These are phyloP conservation scores for Pantala flavescens DNA, from an alignment of 1,140 invertebrate species.

Conservation along the genomic window DNA sequence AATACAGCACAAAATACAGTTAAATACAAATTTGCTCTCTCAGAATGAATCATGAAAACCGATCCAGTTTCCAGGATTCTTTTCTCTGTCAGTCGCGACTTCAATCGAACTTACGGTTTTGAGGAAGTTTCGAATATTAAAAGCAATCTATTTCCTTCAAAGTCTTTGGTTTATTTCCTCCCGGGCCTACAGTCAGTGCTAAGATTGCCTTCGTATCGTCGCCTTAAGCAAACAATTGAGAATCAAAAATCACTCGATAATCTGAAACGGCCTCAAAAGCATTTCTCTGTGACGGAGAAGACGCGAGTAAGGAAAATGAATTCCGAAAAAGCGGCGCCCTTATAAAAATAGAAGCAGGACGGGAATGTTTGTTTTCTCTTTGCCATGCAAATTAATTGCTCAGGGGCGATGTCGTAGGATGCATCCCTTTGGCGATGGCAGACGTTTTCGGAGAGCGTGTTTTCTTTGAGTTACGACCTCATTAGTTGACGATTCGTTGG, in stretches of 20 bases:
- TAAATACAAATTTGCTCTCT: too few species aligned
- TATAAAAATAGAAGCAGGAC: background rate
- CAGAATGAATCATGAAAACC: too few species aligned
- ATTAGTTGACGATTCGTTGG: background rate
- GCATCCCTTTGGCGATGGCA: background rate
- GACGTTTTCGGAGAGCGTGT: background rate
- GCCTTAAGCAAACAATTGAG: background rate
- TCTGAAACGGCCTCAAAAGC: background rate
- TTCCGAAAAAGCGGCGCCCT: background rate
- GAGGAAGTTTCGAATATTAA: background rate
- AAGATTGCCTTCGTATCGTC: background rate
- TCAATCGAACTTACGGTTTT: background rate
- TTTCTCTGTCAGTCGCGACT: too few species aligned
- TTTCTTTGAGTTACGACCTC: conserved; percentile 5
- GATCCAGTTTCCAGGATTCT: too few species aligned
- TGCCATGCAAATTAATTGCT: conserved; percentile 2
- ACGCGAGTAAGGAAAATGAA: background rate
- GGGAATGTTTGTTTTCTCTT: background rate
- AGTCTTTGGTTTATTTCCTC: background rate
- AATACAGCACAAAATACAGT: too few species aligned
- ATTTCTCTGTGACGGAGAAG: background rate
- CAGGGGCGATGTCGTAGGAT: background rate
- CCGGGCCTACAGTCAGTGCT: background rate
- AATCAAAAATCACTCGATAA: background rate
- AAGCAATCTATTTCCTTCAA: background rate